Evolutionary conservation across 2,113 vertebrate genomes (phyloP), one percentile per base, ranked within the genome.

Genomic region (Ammospiza nelsoni): DNA sequence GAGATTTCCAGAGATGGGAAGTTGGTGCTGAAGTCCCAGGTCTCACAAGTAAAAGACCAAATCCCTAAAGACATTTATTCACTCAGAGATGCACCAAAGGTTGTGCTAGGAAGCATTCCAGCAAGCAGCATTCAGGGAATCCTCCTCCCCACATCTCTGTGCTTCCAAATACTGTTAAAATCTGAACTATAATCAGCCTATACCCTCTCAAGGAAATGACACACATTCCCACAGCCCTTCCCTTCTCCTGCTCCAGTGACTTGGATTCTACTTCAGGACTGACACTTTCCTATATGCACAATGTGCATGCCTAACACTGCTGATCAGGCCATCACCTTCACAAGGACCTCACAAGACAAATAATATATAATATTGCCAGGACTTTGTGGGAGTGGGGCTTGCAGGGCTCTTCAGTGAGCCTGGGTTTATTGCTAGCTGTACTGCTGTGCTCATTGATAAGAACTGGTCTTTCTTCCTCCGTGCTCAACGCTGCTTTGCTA

Each of bases 391-490:
- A 43, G 0, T 21, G 18, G 22, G 39, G 9, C 28, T 44, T 39
- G 9, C 51, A 76, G 65, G 21, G 23, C 11, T 87, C 14, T 68
- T 65, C 25, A 29, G 24, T 43, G 39, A 19, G 17, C 25, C 29
- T 71, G 65, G 31, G 29, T 73, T 87, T 79, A 80, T 57, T 89
- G 48, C 51, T 57, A 15, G 28, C 84, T 78, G 29, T 29, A 35
- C 37, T 71, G 23, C n/a, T 84, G 52, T 44, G 24, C 31, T 84
- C 29, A 6, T 9, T 62, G 52, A 35, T 49, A 84, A 87, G 54
- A 66, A 15, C 35, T 54, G 15, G 9, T 43, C 59, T 72, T 71
- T 55, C 59, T 44, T 55, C 54, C 51, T 61, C 6, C 0, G 0
- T 6, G 0, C 54, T 85, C 86, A 62, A 5, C 3, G 3, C 57